Percentiles rank a stretch among this genome's conserved stretches.
Evolutionary conservation across 2,113 vertebrate species (phyloP).

Genomic region (Odobenus rosmarus): DNA sequence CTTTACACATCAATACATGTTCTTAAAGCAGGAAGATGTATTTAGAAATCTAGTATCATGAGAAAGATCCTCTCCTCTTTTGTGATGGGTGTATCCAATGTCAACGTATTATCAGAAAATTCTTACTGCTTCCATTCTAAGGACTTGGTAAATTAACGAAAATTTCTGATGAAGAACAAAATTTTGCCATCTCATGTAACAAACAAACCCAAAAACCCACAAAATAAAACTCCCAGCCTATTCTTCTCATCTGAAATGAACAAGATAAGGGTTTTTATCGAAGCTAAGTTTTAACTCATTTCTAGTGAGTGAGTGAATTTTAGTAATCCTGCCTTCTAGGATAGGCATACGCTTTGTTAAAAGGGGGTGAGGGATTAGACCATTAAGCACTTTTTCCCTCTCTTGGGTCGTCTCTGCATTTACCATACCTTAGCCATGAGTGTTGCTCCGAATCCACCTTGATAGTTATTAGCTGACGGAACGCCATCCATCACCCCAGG

Average conservation of each 20-base stretch:
- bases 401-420: not conserved
- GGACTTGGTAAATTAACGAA: not conserved
- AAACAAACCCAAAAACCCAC: not conserved
- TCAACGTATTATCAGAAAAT: not conserved
- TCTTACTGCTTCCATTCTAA: not conserved
- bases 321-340: not conserved
- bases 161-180: constrained; percentile 10
- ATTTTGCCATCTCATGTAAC: not conserved
- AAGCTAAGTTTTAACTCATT: constrained; percentile 23
- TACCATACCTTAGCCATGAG: constrained; percentile 97
- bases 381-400: not conserved
- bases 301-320: not conserved
- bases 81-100: not conserved
- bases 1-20: not conserved
- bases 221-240: not conserved
- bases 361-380: not conserved
- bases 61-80: not conserved
- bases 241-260: constrained; percentile 14
- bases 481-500: constrained; percentile 99
- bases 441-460: constrained; percentile 96
- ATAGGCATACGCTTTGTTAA: not conserved
- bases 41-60: not conserved
- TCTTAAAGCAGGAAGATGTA: not conserved
- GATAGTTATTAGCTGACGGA: constrained; percentile 97
- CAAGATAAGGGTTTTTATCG: constrained; percentile 24